These are phyloP conservation scores for Megalurothrips usitatus DNA, from an alignment of 2,888 invertebrate genomes.

Conservation along the genomic window DNA sequence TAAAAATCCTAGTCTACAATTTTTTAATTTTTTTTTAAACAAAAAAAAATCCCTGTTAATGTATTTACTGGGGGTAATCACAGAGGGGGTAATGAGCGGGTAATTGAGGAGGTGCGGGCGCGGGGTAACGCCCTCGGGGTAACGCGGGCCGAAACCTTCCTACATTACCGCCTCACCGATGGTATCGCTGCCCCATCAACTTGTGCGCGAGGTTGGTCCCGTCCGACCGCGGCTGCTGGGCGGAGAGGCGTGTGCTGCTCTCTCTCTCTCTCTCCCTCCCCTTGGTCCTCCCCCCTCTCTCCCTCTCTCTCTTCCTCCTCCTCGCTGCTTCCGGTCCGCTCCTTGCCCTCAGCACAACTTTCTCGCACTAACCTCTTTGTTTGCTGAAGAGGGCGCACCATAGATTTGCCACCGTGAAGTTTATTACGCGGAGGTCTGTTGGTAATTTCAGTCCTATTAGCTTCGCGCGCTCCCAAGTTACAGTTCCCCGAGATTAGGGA, in stretches of 20 bases:
- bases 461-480: slow-evolving; percentile 8
- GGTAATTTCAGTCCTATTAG: slow-evolving; percentile 23
- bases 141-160: too few species aligned
- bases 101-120: too few species aligned
- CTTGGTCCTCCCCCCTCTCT: neutral
- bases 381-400: slow-evolving; percentile 4
- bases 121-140: too few species aligned
- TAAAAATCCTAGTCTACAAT: too few species aligned
- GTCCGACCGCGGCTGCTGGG: neutral
- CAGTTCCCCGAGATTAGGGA: neutral
- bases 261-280: neutral
- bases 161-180: too few species aligned
- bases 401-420: slow-evolving; percentile 24
- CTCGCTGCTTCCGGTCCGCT: neutral
- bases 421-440: slow-evolving; percentile 20
- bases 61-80: too few species aligned
- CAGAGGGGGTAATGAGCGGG: too few species aligned
- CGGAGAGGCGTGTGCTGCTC: too few species aligned
- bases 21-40: too few species aligned
- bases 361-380: slow-evolving; percentile 18
- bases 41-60: too few species aligned
- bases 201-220: too few species aligned
- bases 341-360: neutral
- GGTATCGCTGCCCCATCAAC: too few species aligned
- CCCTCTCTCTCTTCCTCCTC: neutral